These are phyloP conservation scores for Paradoxurus hermaphroditus DNA, from an alignment of 2,113 vertebrate species.

Conservation along the genomic window DNA sequence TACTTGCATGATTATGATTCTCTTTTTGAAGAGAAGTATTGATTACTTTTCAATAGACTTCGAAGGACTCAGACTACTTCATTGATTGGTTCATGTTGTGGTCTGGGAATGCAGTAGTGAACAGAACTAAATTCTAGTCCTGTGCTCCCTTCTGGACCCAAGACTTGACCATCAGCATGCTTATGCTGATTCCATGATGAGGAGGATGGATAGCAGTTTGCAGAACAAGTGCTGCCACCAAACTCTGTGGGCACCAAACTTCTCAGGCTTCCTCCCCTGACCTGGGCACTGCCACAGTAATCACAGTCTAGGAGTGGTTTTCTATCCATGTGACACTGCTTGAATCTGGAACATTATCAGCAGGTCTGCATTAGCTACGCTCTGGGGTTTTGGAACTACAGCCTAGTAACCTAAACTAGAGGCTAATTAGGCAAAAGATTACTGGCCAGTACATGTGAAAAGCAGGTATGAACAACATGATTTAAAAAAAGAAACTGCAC, in stretches of 20 bases:
- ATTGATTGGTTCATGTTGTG: not conserved
- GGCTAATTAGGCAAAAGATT: not conserved
- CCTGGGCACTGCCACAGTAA: not conserved
- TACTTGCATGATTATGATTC: not conserved
- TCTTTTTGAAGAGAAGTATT: not conserved
- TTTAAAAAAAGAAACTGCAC: not conserved
- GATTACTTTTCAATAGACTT: not conserved
- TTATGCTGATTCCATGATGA: no score
- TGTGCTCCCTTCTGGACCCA: not conserved
- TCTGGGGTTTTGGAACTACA: not conserved
- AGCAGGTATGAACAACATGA: not conserved
- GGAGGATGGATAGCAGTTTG: not conserved
- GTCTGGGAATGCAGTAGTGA: not conserved
- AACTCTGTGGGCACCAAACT: no score
- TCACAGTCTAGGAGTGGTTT: not conserved
- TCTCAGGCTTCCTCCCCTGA: no score
- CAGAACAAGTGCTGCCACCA: not conserved
- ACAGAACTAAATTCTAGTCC: not conserved
- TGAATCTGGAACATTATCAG: not conserved
- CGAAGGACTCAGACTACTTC: not conserved
- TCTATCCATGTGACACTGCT: not conserved
- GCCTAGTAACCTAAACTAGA: not conserved
- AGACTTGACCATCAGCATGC: not conserved
- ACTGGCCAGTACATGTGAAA: not conserved
- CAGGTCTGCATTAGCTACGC: not conserved